Conservation (phyloP, 2,888 invertebrate genomes). For the Ligdia adustata region DNA sequence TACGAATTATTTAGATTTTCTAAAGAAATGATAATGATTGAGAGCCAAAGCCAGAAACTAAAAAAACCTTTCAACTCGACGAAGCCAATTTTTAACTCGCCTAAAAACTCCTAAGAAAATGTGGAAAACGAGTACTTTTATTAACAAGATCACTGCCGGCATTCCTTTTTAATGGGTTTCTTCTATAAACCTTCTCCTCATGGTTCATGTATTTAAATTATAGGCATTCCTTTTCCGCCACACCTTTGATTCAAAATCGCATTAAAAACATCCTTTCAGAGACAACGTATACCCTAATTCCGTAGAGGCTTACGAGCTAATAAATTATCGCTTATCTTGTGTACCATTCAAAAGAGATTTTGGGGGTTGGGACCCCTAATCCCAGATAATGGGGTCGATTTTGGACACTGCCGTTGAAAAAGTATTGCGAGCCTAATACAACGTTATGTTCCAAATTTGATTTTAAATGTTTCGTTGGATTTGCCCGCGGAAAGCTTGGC, state of each 20-base stretch:
- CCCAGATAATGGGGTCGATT: slow-evolving; percentile 51
- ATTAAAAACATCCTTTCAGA: slow-evolving; percentile 8
- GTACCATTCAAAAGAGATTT: slow-evolving; percentile 53
- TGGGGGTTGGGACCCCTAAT: slow-evolving; percentile 43
- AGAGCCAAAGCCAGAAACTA: too few relatives aligned
- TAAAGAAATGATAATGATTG: too few relatives aligned
- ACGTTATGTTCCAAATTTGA: slow-evolving; percentile 19
- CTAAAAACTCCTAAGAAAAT: too few relatives aligned
- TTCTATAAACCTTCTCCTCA: too few relatives aligned
- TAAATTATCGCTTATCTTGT: slow-evolving; percentile 39
- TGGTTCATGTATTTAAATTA: too few relatives aligned
- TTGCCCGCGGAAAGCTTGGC: slow-evolving; percentile 8
- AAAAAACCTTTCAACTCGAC: too few relatives aligned
- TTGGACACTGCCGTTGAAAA: slow-evolving; percentile 35
- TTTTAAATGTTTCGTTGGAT: slow-evolving; percentile 19
- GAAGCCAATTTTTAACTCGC: too few relatives aligned
- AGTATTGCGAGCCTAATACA: slow-evolving; percentile 24
- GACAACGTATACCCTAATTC: slow-evolving; percentile 20
- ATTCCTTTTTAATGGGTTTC: too few relatives aligned
- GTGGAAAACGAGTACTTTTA: too few relatives aligned
- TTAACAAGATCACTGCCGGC: too few relatives aligned
- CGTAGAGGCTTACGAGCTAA: slow-evolving; percentile 20
- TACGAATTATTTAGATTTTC: too few relatives aligned
- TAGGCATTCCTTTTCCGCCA: not conserved
- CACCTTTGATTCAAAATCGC: slow-evolving; percentile 7